Evolutionary conservation across 2,797 vertebrate genomes (phyloP).

Genomic region (Pangasius mekongensis): DNA sequence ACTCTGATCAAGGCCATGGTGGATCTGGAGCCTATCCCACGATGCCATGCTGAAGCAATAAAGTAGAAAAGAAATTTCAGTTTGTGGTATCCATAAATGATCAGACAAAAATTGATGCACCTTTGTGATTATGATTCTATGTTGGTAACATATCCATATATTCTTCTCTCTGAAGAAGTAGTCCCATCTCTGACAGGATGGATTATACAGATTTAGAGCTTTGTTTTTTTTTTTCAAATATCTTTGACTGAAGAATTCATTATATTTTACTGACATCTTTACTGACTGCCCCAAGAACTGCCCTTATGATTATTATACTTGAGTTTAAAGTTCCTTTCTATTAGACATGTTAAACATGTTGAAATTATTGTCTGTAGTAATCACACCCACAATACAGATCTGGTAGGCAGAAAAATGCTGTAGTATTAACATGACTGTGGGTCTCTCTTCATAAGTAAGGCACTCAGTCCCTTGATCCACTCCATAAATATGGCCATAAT

Average conservation of each 20-base stretch:
- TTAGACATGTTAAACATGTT: constrained; percentile 3
- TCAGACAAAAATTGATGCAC: background rate
- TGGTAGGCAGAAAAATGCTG: background rate
- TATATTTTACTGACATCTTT: background rate
- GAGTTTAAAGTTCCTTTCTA: background rate
- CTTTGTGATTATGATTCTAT: background rate
- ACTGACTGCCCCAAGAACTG: background rate
- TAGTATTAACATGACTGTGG: background rate
- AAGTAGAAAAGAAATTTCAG: background rate
- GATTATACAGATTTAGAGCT: background rate
- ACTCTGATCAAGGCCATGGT: background rate
- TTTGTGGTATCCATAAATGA: background rate
- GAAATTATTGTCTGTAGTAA: background rate
- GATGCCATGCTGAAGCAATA: background rate
- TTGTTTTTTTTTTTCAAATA: background rate
- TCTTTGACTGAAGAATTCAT: background rate
- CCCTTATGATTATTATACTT: background rate
- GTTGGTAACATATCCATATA: background rate
- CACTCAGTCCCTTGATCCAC: background rate
- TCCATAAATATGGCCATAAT: background rate
- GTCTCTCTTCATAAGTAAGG: background rate
- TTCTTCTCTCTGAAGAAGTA: background rate
- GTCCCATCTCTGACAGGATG: background rate
- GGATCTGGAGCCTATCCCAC: background rate
- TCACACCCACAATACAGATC: background rate